Evolutionary conservation across 2,797 vertebrate genomes (phyloP), one percentile per base, ranked within the genome.

Genomic region (Semotilus atromaculatus): DNA sequence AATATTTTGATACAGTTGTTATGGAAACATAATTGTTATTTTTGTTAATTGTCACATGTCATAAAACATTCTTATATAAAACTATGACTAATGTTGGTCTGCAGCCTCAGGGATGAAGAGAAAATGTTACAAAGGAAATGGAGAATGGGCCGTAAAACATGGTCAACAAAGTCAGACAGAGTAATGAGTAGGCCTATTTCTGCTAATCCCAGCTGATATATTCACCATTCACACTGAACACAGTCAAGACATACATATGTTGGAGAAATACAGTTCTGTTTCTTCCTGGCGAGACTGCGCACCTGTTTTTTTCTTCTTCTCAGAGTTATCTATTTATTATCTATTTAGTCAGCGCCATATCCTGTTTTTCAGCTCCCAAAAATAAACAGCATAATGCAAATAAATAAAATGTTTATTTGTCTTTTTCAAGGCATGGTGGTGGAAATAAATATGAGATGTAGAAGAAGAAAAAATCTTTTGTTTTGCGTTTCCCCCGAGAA

Each of bases 1-100:
- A 38, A 8, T 8, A 29, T 64, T 31, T 40, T 72, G 6, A 77
- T 16, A 0, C 21, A 48, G 74, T 60, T 78, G 74, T 84, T 84
- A 79, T 84, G 66, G 40, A 72, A 68, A 79, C 75, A 62, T 48
- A 26, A 62, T 77, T 72, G 29, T 71, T 40, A 31, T 55, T 80
- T 51, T 70, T 48, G 9, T 26, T 80, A 64, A 53, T 34, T 60
- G 29, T 72, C 67, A 77, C 18, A 36, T 45, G 53, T 73, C 76
- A 38, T 38, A 18, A 36, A 79, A 78, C 34, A 18, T 48, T 79
- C 53, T 51, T 53, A 26, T 38, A 64, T 80, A 73, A 72, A 80
- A 64, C 29, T n/a, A 36, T 64, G 53, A 85, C 29, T 79, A 72
- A 85, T 64, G 29, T 68, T 11, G 31, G n/a, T 38, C n/a, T 34